phyloP scores from a whole-genome alignment of 1,140 invertebrate genomes.

The Drosophila obscura region DNA sequence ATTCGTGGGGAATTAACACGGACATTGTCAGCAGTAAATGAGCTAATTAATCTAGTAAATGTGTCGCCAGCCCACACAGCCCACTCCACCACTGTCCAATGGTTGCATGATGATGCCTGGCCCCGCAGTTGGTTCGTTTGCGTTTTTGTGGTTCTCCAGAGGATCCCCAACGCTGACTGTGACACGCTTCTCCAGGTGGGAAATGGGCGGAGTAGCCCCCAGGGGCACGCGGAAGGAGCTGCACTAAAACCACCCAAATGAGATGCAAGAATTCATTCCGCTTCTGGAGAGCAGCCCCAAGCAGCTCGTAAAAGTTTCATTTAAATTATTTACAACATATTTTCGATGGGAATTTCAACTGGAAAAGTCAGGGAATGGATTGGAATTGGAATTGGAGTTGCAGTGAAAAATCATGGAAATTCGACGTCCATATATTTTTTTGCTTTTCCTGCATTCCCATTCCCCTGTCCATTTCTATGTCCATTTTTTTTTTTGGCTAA shows the following conservation, averaged over 20 bases:
- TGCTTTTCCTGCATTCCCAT: constrained; percentile 30
- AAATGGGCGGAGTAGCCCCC: constrained; percentile 23
- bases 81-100: background rate
- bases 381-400: too few species aligned
- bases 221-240: constrained; percentile 23
- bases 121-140: constrained; percentile 42
- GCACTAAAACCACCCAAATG: constrained; percentile 63
- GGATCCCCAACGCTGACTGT: constrained; percentile 36
- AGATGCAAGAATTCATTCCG: constrained; percentile 61
- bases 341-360: constrained; percentile 37
- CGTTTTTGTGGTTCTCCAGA: constrained; percentile 80
- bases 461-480: background rate
- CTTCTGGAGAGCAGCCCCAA: constrained; percentile 3
- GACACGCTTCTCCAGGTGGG: constrained; percentile 46
- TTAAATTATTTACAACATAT: constrained; percentile 66
- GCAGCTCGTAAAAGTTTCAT: constrained; percentile 69
- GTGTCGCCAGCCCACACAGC: constrained; percentile 46
- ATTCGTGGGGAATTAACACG: constrained; percentile 83
- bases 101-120: constrained; percentile 33
- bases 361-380: too few species aligned
- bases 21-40: constrained; percentile 83
- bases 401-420: constrained; percentile 3
- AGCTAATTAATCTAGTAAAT: constrained; percentile 83
- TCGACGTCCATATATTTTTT: background rate
- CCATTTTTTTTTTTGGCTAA: constrained; percentile 56